These are phyloP conservation scores for Acanthurus lineatus DNA, from an alignment of 2,797 vertebrate species.

Conservation along the genomic window DNA sequence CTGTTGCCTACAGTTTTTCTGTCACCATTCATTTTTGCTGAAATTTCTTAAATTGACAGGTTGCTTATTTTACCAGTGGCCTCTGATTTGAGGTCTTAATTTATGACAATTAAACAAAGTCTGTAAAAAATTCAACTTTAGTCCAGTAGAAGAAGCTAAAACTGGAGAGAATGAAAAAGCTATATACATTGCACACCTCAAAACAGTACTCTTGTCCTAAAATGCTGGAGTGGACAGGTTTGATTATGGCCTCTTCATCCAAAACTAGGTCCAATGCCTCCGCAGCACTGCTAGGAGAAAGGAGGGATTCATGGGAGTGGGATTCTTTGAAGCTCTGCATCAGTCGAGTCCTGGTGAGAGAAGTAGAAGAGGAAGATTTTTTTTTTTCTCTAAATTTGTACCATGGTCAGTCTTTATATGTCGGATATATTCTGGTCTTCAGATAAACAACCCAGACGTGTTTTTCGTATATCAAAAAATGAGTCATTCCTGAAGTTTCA, in stretches of 20 bases:
- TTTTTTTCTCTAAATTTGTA: slow-evolving; percentile 41
- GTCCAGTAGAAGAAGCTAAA: neutral
- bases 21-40: neutral
- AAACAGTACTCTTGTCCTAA: slow-evolving; percentile 98
- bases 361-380: slow-evolving; percentile 27
- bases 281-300: slow-evolving; percentile 95
- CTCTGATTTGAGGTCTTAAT: neutral
- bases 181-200: slow-evolving; percentile 84
- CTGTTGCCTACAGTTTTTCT: neutral
- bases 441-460: slow-evolving; percentile 8
- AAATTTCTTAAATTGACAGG: slow-evolving; percentile 5
- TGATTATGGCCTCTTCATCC: slow-evolving; percentile 97
- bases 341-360: slow-evolving; percentile 89
- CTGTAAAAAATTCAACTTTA: neutral
- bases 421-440: slow-evolving; percentile 9
- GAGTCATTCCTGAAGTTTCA: slow-evolving; percentile 47
- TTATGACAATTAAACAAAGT: neutral
- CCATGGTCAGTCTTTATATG: neutral
- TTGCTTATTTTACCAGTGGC: neutral
- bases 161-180: neutral
- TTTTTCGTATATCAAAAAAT: slow-evolving; percentile 40
- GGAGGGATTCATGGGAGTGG: slow-evolving; percentile 95
- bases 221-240: slow-evolving; percentile 96
- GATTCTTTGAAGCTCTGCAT: slow-evolving; percentile 99
- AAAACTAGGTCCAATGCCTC: slow-evolving; percentile 95